Conservation (phyloP, 1,140 invertebrate genomes). For the Colletes gigas region DNA sequence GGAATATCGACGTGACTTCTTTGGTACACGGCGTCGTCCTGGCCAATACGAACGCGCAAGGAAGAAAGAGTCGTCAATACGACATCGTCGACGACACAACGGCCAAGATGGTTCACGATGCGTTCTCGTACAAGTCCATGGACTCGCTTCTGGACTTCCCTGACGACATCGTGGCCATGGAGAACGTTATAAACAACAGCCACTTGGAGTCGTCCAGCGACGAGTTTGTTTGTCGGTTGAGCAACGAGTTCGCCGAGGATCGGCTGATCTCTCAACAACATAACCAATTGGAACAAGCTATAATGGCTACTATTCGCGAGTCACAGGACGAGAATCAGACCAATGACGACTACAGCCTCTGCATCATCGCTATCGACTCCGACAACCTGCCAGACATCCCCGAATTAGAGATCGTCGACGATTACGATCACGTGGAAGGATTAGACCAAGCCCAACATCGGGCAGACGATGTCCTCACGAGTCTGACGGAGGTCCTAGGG, state of each 20-base stretch:
- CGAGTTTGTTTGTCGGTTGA: constrained; percentile 7
- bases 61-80: not conserved
- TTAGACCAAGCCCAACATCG: not conserved
- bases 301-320: not conserved
- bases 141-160: not conserved
- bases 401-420: not conserved
- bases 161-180: not conserved
- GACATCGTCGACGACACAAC: constrained; percentile 46
- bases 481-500: not conserved
- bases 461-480: not conserved
- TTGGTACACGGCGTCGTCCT: constrained; percentile 22
- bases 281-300: not conserved
- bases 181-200: not conserved
- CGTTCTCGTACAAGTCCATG: constrained; percentile 36
- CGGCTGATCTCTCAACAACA: not conserved
- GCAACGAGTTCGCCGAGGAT: constrained; percentile 7
- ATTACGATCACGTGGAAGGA: not conserved
- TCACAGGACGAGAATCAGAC: not conserved
- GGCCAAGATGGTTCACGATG: constrained; percentile 26
- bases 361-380: constrained; percentile 8
- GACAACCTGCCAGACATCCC: not conserved
- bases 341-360: not conserved
- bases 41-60: constrained; percentile 19
- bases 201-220: not conserved
- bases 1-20: constrained; percentile 30